Conservation (phyloP, 2,797 vertebrate genomes). For the Rhabdophis nuchalis region DNA sequence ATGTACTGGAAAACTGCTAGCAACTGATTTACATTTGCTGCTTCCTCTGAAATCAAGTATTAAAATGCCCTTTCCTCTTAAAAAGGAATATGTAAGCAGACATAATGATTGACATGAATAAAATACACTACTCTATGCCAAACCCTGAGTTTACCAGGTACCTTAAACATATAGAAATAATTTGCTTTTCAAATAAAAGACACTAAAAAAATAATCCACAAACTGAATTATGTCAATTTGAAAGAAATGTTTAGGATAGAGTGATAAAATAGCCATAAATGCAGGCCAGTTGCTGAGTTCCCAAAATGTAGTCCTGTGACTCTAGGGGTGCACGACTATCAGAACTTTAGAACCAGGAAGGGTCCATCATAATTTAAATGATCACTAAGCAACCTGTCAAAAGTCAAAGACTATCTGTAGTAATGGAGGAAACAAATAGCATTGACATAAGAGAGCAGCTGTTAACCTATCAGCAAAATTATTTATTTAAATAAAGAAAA, state of each 20-base stretch:
- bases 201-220: background rate
- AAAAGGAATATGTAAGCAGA: background rate
- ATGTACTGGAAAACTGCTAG: background rate
- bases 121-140: background rate
- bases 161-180: background rate
- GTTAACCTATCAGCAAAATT: background rate
- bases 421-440: background rate
- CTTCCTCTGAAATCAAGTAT: conserved; percentile 14
- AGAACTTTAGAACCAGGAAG: background rate
- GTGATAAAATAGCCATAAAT: background rate
- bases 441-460: too few species aligned
- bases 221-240: background rate
- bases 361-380: background rate
- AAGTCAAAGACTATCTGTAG: background rate
- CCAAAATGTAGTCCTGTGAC: background rate
- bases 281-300: background rate
- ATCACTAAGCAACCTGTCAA: background rate
- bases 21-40: background rate
- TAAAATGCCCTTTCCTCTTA: background rate
- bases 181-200: background rate
- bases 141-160: background rate
- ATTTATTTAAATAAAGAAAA: background rate
- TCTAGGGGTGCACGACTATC: background rate
- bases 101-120: background rate
- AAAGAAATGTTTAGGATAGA: background rate